phyloP scores from a whole-genome alignment of 2,797 vertebrate genomes.

The Phaenicophaeus curvirostris region DNA sequence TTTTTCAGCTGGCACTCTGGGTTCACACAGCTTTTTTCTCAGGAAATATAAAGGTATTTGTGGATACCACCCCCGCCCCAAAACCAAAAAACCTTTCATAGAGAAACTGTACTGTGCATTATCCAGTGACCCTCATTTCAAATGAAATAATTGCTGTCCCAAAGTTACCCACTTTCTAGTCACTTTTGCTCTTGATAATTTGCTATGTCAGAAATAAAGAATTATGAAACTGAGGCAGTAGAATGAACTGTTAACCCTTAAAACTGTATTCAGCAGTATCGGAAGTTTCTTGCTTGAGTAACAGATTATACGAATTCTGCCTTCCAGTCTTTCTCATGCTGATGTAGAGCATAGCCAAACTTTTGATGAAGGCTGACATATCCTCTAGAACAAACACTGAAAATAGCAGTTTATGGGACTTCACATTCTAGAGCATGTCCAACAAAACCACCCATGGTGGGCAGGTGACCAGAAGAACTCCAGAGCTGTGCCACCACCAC shows the following conservation, averaged over 20 bases:
- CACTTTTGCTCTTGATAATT: neutral
- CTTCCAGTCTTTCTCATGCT: neutral
- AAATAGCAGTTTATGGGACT: neutral
- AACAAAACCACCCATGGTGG: accelerated
- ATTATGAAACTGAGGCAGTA: neutral
- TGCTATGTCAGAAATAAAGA: neutral
- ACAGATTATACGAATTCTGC: neutral
- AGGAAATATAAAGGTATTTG: neutral
- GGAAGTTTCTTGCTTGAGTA: neutral
- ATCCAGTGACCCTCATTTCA: neutral
- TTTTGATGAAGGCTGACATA: neutral
- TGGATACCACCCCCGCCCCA: neutral
- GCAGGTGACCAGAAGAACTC: neutral
- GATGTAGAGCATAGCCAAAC: neutral
- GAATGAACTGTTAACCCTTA: neutral
- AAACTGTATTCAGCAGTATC: neutral
- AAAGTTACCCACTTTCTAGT: neutral
- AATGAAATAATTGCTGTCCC: neutral
- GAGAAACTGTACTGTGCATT: neutral
- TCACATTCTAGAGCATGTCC: neutral
- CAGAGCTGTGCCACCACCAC: accelerated
- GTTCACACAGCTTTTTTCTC: neutral
- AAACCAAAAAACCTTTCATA: neutral
- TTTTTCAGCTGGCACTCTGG: neutral
- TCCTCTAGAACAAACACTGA: neutral